Percentiles rank a stretch among this genome's conserved stretches.
phyloP scores from a whole-genome alignment of 2,888 invertebrate species.

The Fragum fragum region DNA sequence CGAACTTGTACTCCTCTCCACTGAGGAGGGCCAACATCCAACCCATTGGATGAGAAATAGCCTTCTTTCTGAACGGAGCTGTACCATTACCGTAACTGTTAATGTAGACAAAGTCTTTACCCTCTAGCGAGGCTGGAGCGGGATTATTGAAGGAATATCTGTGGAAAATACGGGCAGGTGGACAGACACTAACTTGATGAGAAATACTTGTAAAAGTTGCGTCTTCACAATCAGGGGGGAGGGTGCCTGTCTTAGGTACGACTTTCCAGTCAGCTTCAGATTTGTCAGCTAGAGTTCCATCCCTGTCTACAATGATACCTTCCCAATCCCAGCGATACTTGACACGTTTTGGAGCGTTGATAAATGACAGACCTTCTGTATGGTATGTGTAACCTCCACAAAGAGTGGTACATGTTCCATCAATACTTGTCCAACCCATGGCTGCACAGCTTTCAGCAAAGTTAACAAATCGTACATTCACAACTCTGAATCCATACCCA shows the following conservation, averaged over 20 bases:
- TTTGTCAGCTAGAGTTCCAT: slow-evolving; percentile 80
- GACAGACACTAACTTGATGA: slow-evolving; percentile 71
- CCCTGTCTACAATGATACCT: slow-evolving; percentile 77
- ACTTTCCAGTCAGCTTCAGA: slow-evolving; percentile 64
- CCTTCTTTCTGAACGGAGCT: slow-evolving; percentile 72
- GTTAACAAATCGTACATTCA: slow-evolving; percentile 67
- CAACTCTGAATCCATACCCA: slow-evolving; percentile 75
- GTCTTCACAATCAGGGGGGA: slow-evolving; percentile 62
- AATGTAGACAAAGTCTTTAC: slow-evolving; percentile 74
- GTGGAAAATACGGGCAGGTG: slow-evolving; percentile 72
- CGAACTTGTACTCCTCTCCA: slow-evolving; percentile 68
- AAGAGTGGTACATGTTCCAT: slow-evolving; percentile 71
- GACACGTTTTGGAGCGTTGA: slow-evolving; percentile 75
- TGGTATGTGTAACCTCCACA: slow-evolving; percentile 80
- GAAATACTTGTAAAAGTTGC: slow-evolving; percentile 38
- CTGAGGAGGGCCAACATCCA: slow-evolving; percentile 81
- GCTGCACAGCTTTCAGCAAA: slow-evolving; percentile 65
- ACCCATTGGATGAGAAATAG: slow-evolving; percentile 80
- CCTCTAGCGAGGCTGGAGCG: slow-evolving; percentile 73
- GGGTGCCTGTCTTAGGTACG: slow-evolving; percentile 72
- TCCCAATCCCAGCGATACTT: slow-evolving; percentile 74
- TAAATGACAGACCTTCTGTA: slow-evolving; percentile 63
- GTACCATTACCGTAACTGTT: slow-evolving; percentile 75
- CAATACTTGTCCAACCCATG: slow-evolving; percentile 72
- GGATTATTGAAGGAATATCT: slow-evolving; percentile 81